Percentiles rank a stretch among this genome's conserved stretches.
These are phyloP conservation scores for Cinara cedri DNA, from an alignment of 2,888 invertebrate species.

Conservation along the genomic window DNA sequence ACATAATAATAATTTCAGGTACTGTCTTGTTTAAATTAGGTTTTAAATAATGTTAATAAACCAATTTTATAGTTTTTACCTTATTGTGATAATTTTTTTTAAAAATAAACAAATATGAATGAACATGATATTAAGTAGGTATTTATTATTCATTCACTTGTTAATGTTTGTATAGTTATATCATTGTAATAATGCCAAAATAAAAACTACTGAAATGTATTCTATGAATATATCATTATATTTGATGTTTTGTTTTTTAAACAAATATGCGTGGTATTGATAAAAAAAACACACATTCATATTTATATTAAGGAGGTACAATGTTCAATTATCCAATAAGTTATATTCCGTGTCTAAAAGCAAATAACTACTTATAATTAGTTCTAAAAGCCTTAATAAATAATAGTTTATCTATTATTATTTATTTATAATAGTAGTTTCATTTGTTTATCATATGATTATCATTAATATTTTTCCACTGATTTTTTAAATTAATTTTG, in stretches of 20 bases:
- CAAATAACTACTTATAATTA: slow-evolving; percentile 7
- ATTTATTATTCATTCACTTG: too few species aligned
- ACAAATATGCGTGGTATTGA: too few species aligned
- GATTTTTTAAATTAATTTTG: background rate
- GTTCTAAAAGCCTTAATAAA: background rate
- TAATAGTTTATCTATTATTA: slow-evolving; percentile 11
- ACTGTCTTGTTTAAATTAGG: background rate
- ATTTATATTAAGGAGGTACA: background rate
- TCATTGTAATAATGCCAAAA: too few species aligned
- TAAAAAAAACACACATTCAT: background rate
- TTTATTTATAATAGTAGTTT: background rate
- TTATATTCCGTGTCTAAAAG: background rate
- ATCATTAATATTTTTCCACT: background rate
- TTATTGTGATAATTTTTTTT: background rate
- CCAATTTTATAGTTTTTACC: background rate
- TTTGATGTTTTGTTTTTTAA: too few species aligned
- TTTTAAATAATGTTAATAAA: background rate
- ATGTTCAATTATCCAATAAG: slow-evolving; percentile 1
- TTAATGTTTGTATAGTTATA: too few species aligned
- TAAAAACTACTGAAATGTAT: too few species aligned
- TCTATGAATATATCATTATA: too few species aligned
- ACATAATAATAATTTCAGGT: background rate
- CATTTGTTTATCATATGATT: background rate
- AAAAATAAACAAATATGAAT: background rate
- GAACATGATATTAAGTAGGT: too few species aligned